A percentile compares a stretch with the other conserved stretches of the same genome.
Conservation (phyloP, 2,113 vertebrate genomes). For the Ailurus styani region DNA sequence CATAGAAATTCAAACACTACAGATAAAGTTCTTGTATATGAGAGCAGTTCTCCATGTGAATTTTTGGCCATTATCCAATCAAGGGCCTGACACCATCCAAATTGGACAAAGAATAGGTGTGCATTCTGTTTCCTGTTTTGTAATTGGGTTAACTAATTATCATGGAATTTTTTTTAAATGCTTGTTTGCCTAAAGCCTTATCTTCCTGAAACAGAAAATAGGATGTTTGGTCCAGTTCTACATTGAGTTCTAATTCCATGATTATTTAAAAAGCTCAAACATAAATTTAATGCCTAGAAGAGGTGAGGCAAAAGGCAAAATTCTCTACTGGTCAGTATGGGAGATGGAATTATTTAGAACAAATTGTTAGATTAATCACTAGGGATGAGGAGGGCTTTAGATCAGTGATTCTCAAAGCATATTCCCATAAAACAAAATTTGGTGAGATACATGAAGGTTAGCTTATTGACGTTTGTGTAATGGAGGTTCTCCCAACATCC, state of each 20-base stretch:
- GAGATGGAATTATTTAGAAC: background rate
- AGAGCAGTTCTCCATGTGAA: background rate
- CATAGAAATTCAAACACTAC: background rate
- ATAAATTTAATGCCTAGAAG: background rate
- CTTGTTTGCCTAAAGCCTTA: slow-evolving; percentile 19
- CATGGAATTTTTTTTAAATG: background rate
- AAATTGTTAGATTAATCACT: background rate
- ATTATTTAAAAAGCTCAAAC: background rate
- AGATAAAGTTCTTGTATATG: background rate
- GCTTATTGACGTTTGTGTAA: background rate
- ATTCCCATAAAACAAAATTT: slow-evolving; percentile 9
- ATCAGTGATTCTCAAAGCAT: background rate
- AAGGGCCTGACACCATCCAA: background rate
- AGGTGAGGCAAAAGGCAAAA: background rate
- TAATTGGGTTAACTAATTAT: background rate
- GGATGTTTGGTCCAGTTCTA: background rate
- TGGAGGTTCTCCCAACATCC: background rate
- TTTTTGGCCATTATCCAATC: background rate
- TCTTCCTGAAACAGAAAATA: slow-evolving; percentile 34
- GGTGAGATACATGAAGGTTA: background rate
- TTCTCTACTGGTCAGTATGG: background rate
- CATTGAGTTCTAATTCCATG: background rate
- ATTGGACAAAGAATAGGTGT: background rate
- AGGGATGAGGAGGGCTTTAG: background rate
- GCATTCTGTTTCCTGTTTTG: background rate